A percentile compares a stretch with the other conserved stretches of the same genome.
Conservation (phyloP, 1,140 invertebrate genomes). For the Bombus impatiens region DNA sequence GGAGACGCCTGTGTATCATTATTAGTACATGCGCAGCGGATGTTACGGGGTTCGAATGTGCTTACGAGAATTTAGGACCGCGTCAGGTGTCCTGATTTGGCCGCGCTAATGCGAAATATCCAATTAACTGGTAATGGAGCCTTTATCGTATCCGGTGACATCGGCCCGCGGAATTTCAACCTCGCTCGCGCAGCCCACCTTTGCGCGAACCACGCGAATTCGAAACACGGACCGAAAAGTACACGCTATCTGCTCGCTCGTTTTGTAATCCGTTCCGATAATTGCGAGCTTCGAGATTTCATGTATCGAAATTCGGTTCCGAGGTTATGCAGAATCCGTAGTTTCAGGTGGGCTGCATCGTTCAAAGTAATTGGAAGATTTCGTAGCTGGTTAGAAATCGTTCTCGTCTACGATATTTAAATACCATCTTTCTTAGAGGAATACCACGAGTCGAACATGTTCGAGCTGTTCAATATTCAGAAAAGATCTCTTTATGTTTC, state of each 20-base stretch:
- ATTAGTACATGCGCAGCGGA: constrained; percentile 71
- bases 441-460: not conserved
- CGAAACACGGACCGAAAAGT: not conserved
- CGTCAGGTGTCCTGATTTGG: constrained; percentile 64
- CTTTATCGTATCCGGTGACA: constrained; percentile 44
- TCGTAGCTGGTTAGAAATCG: not conserved
- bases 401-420: not conserved
- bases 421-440: not conserved
- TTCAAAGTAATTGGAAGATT: constrained; percentile 18
- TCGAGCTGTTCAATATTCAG: too few relatives aligned
- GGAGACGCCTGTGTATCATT: constrained; percentile 76
- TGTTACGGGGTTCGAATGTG: constrained; percentile 63
- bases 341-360: constrained; percentile 1
- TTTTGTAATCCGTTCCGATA: constrained; percentile 8
- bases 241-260: not conserved
- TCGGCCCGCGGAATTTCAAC: constrained; percentile 30
- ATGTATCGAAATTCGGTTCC: not conserved
- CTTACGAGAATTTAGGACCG: constrained; percentile 66
- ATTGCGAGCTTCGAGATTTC: not conserved
- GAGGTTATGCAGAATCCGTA: not conserved
- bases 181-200: constrained; percentile 5
- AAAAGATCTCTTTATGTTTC: too few relatives aligned
- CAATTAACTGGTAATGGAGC: constrained; percentile 66
- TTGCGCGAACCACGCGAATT: constrained; percentile 6
- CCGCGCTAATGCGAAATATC: constrained; percentile 66